Conservation (phyloP, 1,140 invertebrate genomes). For the Calliopsis andreniformis region DNA sequence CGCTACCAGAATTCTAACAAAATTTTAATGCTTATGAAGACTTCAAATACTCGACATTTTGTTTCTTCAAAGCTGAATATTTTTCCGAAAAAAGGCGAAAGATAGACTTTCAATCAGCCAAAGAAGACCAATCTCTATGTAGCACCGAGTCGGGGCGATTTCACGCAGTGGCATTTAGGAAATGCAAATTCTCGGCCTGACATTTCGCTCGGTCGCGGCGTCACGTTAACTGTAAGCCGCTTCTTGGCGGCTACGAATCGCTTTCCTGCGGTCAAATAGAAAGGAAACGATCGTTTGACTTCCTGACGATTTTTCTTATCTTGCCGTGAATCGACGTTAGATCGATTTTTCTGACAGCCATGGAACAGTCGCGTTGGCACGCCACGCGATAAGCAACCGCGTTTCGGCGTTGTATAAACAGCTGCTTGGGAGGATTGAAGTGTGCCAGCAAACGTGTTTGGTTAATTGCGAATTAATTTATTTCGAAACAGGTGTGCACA, state of each 20-base stretch:
- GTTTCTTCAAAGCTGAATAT: too few species aligned
- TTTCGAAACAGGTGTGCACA: not conserved
- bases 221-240: slow-evolving; percentile 24
- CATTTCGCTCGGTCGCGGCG: slow-evolving; percentile 39
- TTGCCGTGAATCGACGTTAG: not conserved
- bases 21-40: too few species aligned
- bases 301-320: slow-evolving; percentile 13
- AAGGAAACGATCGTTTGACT: slow-evolving; percentile 25
- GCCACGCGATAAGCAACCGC: not conserved
- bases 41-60: too few species aligned
- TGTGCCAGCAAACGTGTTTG: too few species aligned
- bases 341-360: not conserved
- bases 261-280: slow-evolving; percentile 5
- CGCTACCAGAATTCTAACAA: too few species aligned
- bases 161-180: slow-evolving; percentile 46
- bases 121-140: slow-evolving; percentile 2
- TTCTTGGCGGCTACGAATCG: slow-evolving; percentile 32
- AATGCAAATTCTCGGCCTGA: slow-evolving; percentile 43
- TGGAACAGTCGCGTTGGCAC: not conserved
- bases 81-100: not conserved
- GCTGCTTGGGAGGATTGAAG: not conserved
- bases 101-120: not conserved
- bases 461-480: not conserved
- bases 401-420: not conserved
- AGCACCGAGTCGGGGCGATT: slow-evolving; percentile 9